Conservation (phyloP, 2,888 invertebrate genomes). For the Drosophila antonietae region DNA sequence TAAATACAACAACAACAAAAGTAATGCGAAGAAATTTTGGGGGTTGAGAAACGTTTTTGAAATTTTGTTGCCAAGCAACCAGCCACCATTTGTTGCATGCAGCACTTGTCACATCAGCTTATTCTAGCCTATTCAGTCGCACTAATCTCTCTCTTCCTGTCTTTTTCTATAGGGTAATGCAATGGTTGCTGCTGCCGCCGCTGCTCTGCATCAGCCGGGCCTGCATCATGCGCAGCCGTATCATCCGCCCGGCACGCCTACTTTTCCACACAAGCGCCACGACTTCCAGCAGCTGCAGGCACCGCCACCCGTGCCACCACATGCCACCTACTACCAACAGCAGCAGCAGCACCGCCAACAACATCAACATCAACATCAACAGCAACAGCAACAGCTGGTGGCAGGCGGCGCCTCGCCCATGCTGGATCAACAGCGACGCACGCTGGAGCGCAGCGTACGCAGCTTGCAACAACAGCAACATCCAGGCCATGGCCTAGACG, state of each 20-base stretch:
- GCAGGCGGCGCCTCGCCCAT: slow-evolving; percentile 74
- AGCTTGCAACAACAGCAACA: slow-evolving; percentile 63
- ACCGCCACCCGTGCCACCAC: slow-evolving; percentile 82
- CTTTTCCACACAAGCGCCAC: slow-evolving; percentile 78
- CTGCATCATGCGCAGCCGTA: slow-evolving; percentile 82
- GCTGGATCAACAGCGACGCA: slow-evolving; percentile 81
- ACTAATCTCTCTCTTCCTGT: slow-evolving; percentile 5
- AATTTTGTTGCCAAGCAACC: slow-evolving; percentile 31
- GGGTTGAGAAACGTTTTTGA: slow-evolving; percentile 27
- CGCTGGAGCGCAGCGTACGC: slow-evolving; percentile 82
- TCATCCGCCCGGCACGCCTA: slow-evolving; percentile 79
- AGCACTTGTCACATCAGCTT: background rate
- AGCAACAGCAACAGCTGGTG: slow-evolving; percentile 60
- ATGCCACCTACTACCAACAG: slow-evolving; percentile 69
- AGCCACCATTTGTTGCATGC: slow-evolving; percentile 4
- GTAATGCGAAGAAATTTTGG: slow-evolving; percentile 4
- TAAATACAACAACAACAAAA: slow-evolving; percentile 41
- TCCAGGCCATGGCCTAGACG: slow-evolving; percentile 63
- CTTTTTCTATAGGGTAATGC: slow-evolving; percentile 44
- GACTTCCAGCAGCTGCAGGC: slow-evolving; percentile 64
- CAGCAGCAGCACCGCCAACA: slow-evolving; percentile 34
- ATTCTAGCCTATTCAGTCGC: background rate
- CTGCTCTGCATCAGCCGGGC: slow-evolving; percentile 70
- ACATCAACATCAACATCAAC: slow-evolving; percentile 40
- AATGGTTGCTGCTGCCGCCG: slow-evolving; percentile 48